Base-by-base conservation (phyloP, 2,888 invertebrate genomes). In the Carterocephalus palaemon region DNA sequence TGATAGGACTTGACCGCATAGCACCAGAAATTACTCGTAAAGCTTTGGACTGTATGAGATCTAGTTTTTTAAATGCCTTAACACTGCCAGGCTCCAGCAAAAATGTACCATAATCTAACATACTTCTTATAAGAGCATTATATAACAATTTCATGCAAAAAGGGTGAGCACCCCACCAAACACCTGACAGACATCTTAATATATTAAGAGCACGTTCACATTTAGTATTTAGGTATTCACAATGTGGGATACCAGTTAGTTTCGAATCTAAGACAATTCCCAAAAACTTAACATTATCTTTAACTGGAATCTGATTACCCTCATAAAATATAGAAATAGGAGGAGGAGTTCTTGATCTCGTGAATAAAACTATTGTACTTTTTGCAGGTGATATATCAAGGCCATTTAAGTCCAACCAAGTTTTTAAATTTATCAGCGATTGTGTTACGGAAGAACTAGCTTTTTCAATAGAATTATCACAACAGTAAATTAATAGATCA, bases 151-250 rank as follows among this genome's bases (percentile, higher is more conserved):
- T 55, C 19, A 48, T 42, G 6, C 34, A 22, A 15, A 28, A 56
- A 0, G 59, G 54, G 13, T 56, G 56, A 10, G 52, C 32, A 1
- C 57, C 57, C 53, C 52, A 52, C 54, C 52, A 51, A 6, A 49
- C 49, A 2, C 54, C 54, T 4, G 52, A 46, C 0, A 56, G 46
- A 4, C 41, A 17, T 19, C 47, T 33, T 1, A 52, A 15, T 1
- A 52, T 23, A 9, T 47, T 45, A n/a, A 50, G 9, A 8, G 9
- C 9, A 12, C 24, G 32, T 38, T 52, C 52, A 22, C 52, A 54
- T 46, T 48, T 40, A 7, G 13, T 1, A 28, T n/a, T n/a, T n/a
- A n/a, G n/a, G n/a, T n/a, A n/a, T n/a, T n/a, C n/a, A n/a, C n/a
- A n/a, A n/a, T n/a, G n/a, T n/a, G n/a, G n/a, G n/a, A n/a, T n/a